Percentiles rank a stretch among this genome's conserved stretches.
These are phyloP conservation scores for Argya squamiceps DNA, from an alignment of 2,797 vertebrate species.

Conservation along the genomic window DNA sequence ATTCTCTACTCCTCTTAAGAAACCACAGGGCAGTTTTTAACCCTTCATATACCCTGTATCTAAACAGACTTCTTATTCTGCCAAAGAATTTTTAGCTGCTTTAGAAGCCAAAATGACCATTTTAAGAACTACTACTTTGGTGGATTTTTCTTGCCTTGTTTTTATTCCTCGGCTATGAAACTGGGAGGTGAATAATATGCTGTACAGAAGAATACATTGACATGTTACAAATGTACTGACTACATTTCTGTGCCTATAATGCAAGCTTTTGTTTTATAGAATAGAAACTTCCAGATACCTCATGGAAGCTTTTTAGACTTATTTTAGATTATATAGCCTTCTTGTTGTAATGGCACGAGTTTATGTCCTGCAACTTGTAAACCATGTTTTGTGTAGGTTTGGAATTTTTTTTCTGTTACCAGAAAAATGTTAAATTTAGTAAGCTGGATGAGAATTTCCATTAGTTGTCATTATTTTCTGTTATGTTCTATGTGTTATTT, in stretches of 20 bases:
- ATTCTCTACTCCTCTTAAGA: background rate
- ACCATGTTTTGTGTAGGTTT: background rate
- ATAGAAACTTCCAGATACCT: background rate
- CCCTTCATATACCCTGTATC: background rate
- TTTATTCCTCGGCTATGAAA: background rate
- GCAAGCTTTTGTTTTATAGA: background rate
- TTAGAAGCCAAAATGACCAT: background rate
- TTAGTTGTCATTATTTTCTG: background rate
- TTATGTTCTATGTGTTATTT: background rate
- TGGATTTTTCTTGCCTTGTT: background rate
- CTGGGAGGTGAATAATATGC: background rate
- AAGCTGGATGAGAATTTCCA: background rate
- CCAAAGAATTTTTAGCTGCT: conserved; percentile 25
- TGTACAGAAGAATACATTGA: background rate
- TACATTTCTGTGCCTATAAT: background rate
- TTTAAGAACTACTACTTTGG: background rate
- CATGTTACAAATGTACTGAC: background rate
- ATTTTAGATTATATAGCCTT: background rate
- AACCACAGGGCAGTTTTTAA: background rate
- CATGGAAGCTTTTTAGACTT: background rate
- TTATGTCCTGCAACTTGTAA: background rate
- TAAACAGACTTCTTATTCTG: background rate
- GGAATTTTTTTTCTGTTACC: background rate
- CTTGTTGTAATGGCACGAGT: background rate
- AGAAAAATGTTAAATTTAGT: background rate